Percentiles rank a stretch among this genome's conserved stretches.
Evolutionary conservation across 2,888 invertebrate species (phyloP).

Genomic region (Teleogryllus oceanicus): DNA sequence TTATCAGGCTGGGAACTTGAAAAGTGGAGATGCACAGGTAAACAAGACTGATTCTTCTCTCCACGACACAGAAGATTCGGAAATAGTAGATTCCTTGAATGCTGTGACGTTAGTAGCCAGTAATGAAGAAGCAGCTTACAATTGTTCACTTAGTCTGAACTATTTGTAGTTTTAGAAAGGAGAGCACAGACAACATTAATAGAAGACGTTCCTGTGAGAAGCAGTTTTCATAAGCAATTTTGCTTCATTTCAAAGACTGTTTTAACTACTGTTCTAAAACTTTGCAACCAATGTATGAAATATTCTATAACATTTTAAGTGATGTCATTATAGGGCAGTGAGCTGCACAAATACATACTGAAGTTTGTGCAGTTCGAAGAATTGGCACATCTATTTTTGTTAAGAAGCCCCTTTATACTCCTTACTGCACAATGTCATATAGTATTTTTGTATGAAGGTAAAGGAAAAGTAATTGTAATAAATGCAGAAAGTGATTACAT

Average conservation of each 20-base stretch:
- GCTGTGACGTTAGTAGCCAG: constrained; percentile 47
- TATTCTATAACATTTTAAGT: too few relatives aligned
- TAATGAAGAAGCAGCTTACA: constrained; percentile 57
- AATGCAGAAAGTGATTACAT: too few relatives aligned
- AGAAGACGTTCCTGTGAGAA: neutral
- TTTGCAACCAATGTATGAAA: too few relatives aligned
- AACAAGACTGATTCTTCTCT: neutral
- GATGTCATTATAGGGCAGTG: too few relatives aligned
- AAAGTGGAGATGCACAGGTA: neutral
- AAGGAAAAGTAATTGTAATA: too few relatives aligned
- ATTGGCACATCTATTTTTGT: too few relatives aligned
- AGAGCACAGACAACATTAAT: neutral
- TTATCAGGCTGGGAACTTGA: constrained; percentile 45
- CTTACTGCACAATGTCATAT: too few relatives aligned
- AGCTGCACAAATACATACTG: too few relatives aligned
- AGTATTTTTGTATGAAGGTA: too few relatives aligned
- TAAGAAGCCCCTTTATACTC: too few relatives aligned
- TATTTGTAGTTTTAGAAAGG: constrained; percentile 44
- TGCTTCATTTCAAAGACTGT: constrained; percentile 12
- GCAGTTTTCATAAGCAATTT: constrained; percentile 11
- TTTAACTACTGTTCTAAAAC: neutral
- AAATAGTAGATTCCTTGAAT: constrained; percentile 35
- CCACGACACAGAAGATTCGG: constrained; percentile 4
- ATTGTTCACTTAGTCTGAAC: constrained; percentile 56
- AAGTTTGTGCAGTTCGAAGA: too few relatives aligned